phyloP scores from a whole-genome alignment of 2,113 vertebrate species.

The Hypomesus transpacificus region DNA sequence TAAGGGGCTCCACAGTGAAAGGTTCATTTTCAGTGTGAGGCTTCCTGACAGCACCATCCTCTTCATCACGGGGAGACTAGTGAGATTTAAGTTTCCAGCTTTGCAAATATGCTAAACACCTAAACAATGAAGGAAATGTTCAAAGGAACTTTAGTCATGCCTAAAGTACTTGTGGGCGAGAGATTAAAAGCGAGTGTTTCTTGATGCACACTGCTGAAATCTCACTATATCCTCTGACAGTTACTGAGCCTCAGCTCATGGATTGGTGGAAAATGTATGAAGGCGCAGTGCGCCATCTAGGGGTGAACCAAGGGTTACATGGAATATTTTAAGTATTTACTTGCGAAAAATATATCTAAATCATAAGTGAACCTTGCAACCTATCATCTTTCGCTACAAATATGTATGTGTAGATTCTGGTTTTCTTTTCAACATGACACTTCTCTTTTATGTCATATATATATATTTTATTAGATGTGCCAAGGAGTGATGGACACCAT shows the following conservation, averaged over 20 bases:
- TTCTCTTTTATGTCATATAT: not conserved
- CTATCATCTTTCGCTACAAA: not conserved
- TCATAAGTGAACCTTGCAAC: not conserved
- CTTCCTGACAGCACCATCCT: not conserved
- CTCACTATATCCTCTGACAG: not conserved
- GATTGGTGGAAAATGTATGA: slow-evolving; percentile 4
- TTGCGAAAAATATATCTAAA: not conserved
- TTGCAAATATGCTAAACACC: slow-evolving; percentile 4
- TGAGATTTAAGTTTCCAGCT: slow-evolving; percentile 13
- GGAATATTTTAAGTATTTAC: not conserved
- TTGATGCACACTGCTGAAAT: slow-evolving; percentile 20
- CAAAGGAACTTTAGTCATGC: slow-evolving; percentile 34
- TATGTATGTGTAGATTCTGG: not conserved
- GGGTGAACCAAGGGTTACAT: slow-evolving; percentile 22
- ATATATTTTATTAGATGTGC: not conserved
- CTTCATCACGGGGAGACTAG: not conserved
- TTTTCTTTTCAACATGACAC: not conserved
- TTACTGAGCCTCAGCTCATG: slow-evolving; percentile 10
- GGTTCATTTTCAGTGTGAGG: too few species aligned
- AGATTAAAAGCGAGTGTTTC: slow-evolving; percentile 15
- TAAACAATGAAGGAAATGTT: slow-evolving; percentile 1
- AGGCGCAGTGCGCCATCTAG: slow-evolving; percentile 41
- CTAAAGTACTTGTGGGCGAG: slow-evolving; percentile 19
- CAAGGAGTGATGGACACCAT: not conserved
- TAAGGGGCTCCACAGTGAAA: too few species aligned